Base-by-base conservation (phyloP, 2,797 vertebrate species). In the Phaenicophaeus curvirostris region DNA sequence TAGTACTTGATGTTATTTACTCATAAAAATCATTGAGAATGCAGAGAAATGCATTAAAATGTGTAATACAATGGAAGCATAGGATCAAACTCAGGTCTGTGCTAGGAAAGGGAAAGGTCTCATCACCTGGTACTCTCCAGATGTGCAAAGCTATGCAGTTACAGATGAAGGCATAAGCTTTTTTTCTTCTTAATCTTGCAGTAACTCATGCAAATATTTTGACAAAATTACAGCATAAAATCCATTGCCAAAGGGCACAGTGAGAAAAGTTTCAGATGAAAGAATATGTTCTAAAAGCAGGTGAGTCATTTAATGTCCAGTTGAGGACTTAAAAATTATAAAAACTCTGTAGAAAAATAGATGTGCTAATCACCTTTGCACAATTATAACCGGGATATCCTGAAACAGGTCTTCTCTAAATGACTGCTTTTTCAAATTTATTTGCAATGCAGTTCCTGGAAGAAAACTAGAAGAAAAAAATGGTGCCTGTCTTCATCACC, bases 11-110 rank as follows among this genome's bases (percentile, higher is more conserved):
- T 57, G 54, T 76, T 96, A 74, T 94, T 94, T 94, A 90, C 90
- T 93, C 65, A 82, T 87, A 85, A 94, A 95, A 93, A 91, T 95
- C 80, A 90, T 87, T 88, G 90, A 94, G 91, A 96, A 94, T 85
- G 88, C 74, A 87, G 89, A 91, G 74, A 79, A 89, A 68, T 85
- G 54, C 54, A 79, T 85, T 74, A 93, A 94, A 94, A 91, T 54
- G 57, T 87, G 77, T 73, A 90, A 87, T 71, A 83, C 68, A 82
- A 71, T 82, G 85, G 83, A 95, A 94, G 83, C 61, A 58, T 21
- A 89, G 80, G 72, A 85, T 90, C 83, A 91, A 91, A 82, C 72
- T 93, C 77, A 91, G 41, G 55, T 54, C 28, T 80, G 30, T 93
- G 65, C 77, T 77, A 91, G 71, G 63, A 93, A 84, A 93, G 33